A percentile compares a stretch with the other conserved stretches of the same genome.
These are phyloP conservation scores for Tauraco erythrolophus DNA, from an alignment of 2,113 vertebrate genomes.

Conservation along the genomic window DNA sequence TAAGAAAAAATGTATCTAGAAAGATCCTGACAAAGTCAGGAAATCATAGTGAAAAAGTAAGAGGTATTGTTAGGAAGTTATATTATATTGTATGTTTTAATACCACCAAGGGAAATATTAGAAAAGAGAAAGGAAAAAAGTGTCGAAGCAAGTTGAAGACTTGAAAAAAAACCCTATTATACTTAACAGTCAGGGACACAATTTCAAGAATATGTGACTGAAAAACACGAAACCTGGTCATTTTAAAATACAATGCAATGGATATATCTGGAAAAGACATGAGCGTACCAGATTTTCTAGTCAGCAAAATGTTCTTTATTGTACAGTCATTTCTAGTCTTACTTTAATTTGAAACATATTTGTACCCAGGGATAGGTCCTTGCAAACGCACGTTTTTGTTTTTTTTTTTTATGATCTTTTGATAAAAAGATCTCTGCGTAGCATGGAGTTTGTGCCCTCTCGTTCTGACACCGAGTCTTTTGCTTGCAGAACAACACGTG, in stretches of 20 bases:
- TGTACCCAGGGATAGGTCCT: not conserved
- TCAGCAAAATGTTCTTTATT: not conserved
- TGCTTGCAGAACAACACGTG: not conserved
- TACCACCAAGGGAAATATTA: not conserved
- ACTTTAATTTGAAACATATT: constrained; percentile 35
- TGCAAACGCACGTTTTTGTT: not conserved
- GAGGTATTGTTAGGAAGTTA: not conserved
- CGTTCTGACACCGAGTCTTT: not conserved
- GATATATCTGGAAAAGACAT: not conserved
- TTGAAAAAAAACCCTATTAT: not conserved
- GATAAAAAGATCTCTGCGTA: not conserved
- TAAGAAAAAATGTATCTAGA: not conserved
- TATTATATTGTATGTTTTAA: not conserved
- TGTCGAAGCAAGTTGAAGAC: not conserved
- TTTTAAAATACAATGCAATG: not conserved
- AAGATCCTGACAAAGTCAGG: not conserved
- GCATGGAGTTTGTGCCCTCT: not conserved
- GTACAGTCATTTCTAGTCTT: not conserved
- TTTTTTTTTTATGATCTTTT: not conserved
- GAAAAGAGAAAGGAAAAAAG: not conserved
- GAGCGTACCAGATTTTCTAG: constrained; percentile 18
- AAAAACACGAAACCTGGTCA: not conserved
- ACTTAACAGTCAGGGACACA: not conserved
- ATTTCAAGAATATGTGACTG: not conserved
- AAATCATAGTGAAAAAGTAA: not conserved